These are phyloP conservation scores for Hipposideros larvatus DNA, from an alignment of 2,797 vertebrate species.

Conservation along the genomic window DNA sequence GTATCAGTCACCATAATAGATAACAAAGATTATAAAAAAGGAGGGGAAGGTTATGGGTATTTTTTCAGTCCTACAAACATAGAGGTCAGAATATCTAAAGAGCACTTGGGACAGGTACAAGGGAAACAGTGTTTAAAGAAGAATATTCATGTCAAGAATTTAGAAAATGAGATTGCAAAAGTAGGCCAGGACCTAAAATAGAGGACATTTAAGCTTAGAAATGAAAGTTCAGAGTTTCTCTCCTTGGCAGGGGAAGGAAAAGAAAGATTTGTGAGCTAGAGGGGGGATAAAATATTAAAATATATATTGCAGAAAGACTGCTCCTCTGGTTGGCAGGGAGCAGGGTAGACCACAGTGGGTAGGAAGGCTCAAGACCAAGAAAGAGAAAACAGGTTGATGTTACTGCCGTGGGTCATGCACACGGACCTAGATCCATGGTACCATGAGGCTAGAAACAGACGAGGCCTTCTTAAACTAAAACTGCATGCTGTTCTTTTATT, in stretches of 20 bases:
- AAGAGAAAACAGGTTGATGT: neutral
- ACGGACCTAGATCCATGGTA: neutral
- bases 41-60: neutral
- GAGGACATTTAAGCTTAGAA: conserved; percentile 51
- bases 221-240: conserved; percentile 30
- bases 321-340: neutral
- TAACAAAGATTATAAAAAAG: neutral
- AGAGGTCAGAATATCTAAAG: neutral
- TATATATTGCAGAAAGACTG: neutral
- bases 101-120: neutral
- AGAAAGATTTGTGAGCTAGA: neutral
- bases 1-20: neutral
- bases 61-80: neutral
- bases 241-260: neutral
- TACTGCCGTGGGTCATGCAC: neutral
- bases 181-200: conserved; percentile 25
- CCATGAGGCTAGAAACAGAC: neutral
- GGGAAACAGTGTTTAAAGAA: conserved; percentile 40
- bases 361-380: neutral
- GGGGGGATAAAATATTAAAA: neutral
- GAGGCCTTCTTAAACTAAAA: neutral
- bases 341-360: neutral
- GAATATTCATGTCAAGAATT: conserved; percentile 46
- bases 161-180: conserved; percentile 49
- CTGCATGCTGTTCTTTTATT: neutral